Evolutionary conservation across 1,140 invertebrate genomes (phyloP), one percentile per base, ranked within the genome.

Genomic region (Stegodyphus mimosarum): DNA sequence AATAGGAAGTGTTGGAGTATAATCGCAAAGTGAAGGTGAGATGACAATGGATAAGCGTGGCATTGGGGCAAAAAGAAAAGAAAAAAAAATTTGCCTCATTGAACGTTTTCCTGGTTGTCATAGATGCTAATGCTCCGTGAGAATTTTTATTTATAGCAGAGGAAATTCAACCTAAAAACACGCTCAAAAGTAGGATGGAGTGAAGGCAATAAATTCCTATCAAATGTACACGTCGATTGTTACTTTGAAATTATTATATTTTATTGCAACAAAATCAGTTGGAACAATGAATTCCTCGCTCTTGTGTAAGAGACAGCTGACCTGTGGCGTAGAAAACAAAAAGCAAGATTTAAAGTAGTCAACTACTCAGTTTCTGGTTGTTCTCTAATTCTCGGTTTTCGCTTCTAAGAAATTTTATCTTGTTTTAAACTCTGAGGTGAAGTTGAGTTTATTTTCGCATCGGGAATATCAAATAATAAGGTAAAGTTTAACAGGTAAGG

Each of bases 221-320:
- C 78, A 51, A 70, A 55, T 33, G 66, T 78, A 50, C 64, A 81
- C 51, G 78, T 64, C 55, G 71, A 83, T 83, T 83, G 80, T 83
- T 83, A 83, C 80, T 83, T 83, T 83, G 70, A 83, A 74, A 83
- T 74, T 73, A 83, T 73, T 83, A 74, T 48, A 49, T 73, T 83
- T 83, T 83, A 83, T 83, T 66, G 63, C 78, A 81, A 72, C 78
- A 72, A 72, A 81, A 78, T 78, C 76, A 51, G 69, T 63, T 55
- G 33, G 74, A 67, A 83, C 80, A 83, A 83, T 83, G 63, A 69
- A 63, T 60, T 63, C 50, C 48, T 71, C 55, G 18, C 33, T 13
- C 48, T 83, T 83, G 70, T 73, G 80, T 74, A 83, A 83, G 80
- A n/a, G 33, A 81, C 48, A 63, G 50, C 69, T 81, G 69, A 83